Percentiles rank a stretch among this genome's conserved stretches.
Evolutionary conservation across 2,888 invertebrate genomes (phyloP).

Genomic region (Coronaproctus castanopsis): DNA sequence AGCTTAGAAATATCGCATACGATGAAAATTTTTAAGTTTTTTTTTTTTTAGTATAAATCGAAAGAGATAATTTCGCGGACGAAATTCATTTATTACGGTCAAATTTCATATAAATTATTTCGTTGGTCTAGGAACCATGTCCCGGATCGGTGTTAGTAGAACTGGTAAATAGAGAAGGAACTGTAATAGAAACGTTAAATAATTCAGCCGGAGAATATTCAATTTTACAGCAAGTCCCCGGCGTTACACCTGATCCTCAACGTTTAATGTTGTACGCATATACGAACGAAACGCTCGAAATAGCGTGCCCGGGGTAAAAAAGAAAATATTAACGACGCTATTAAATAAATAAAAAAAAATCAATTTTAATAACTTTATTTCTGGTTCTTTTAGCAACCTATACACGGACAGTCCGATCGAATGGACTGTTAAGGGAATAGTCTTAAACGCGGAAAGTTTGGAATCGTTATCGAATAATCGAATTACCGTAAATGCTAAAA

Average conservation of each 20-base stretch:
- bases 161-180: slow-evolving; percentile 32
- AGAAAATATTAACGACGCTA: neutral
- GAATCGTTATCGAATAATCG: slow-evolving; percentile 2
- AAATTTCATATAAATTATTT: too few species aligned
- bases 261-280: slow-evolving; percentile 19
- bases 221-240: slow-evolving; percentile 31
- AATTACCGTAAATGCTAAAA: slow-evolving; percentile 5
- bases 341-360: too few species aligned
- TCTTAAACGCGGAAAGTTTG: slow-evolving; percentile 4
- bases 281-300: neutral
- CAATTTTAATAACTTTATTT: neutral
- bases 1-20: too few species aligned
- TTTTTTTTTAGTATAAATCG: too few species aligned
- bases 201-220: slow-evolving; percentile 40
- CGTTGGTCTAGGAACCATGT: slow-evolving; percentile 31
- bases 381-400: neutral
- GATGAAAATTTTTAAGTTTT: too few species aligned
- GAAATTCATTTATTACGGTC: too few species aligned
- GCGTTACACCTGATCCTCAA: slow-evolving; percentile 27
- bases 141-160: slow-evolving; percentile 30
- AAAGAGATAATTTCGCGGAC: too few species aligned
- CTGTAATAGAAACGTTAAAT: slow-evolving; percentile 35
- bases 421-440: slow-evolving; percentile 8
- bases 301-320: slow-evolving; percentile 5
- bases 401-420: neutral